Conservation (phyloP, 2,113 vertebrate species). For the Aix galericulata region DNA sequence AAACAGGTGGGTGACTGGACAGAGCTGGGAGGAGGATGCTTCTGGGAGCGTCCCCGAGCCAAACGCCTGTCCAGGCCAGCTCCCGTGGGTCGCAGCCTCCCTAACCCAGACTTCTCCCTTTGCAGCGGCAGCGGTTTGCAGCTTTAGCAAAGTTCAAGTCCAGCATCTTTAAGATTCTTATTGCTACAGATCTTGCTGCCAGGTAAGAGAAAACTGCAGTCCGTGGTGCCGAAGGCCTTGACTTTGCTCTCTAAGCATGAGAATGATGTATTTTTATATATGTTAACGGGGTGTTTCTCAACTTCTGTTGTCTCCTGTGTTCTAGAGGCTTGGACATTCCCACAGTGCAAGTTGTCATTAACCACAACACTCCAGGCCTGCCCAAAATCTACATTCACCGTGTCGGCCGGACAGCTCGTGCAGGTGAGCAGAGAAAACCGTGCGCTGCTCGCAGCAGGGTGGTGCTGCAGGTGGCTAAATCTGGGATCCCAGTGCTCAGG, state of each 20-base stretch:
- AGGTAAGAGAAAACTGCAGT: constrained; percentile 69
- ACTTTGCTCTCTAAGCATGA: background rate
- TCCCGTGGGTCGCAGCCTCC: accelerated
- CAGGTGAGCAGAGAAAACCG: constrained; percentile 75
- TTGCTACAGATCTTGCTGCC: constrained; percentile 93
- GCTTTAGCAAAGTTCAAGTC: constrained; percentile 96
- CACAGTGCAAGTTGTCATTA: constrained; percentile 92
- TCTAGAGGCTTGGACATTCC: constrained; percentile 94
- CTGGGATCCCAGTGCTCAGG: background rate
- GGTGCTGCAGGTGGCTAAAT: too few species aligned
- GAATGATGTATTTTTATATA: too few species aligned
- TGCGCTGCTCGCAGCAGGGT: accelerated
- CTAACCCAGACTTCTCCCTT: accelerated
- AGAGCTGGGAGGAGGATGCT: background rate
- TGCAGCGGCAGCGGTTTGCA: constrained; percentile 89
- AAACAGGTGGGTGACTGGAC: constrained; percentile 82
- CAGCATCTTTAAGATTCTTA: constrained; percentile 92
- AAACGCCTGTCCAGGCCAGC: accelerated
- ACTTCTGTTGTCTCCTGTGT: accelerated
- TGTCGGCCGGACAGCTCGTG: constrained; percentile 92
- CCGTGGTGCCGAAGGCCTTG: too few species aligned
- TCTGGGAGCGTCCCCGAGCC: background rate
- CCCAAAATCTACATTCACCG: constrained; percentile 96
- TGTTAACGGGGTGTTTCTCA: background rate
- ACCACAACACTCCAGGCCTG: constrained; percentile 94